Base-by-base conservation (phyloP, 2,797 vertebrate species). In the Myripristis murdjan region DNA sequence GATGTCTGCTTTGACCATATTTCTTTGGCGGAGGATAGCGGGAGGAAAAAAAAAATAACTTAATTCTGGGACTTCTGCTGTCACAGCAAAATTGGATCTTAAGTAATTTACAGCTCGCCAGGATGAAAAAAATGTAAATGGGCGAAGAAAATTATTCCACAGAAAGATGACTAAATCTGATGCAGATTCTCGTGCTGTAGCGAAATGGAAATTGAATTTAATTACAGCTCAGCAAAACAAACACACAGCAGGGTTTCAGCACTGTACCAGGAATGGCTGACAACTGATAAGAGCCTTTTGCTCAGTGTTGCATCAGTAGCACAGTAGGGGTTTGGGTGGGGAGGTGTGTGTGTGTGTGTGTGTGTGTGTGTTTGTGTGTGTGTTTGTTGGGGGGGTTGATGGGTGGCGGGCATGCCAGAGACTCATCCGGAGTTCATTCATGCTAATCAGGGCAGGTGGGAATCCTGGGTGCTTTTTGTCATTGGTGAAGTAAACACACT, bases 401-500 rank as follows among this genome's bases (percentile, higher is more conserved):
- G 70, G 66, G 75, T 64, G 54, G 56, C 1, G 46, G 48, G 70
- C 56, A 16, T 78, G 60, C 65, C 71, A 58, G 61, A 64, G 60
- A 74, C 77, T 73, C 83, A 73, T 64, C 72, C 64, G 8, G 63
- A 73, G 77, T 79, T 68, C 68, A 83, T 82, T 82, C 81, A 86
- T 90, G 85, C 80, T 87, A 91, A 91, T 86, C 77, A 75, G 76
- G 75, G 81, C 82, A 86, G 89, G 87, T 86, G 89, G 84, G 88
- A 80, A 63, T 75, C 56, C 56, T 76, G 77, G 18, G 62, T 72
- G 70, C 58, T 63, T 86, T 84, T 74, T 76, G 31, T 77, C 49
- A 41, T 10, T 47, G 64, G 47, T 72, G 82, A 84, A 79, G 83
- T 83, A 91, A 91, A 86, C 88, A 83, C 61, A 77, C 73, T 47